Percentiles rank a stretch among this genome's conserved stretches.
These are phyloP conservation scores for Drosophila lacteicornis DNA, from an alignment of 1,140 invertebrate genomes.

Conservation along the genomic window DNA sequence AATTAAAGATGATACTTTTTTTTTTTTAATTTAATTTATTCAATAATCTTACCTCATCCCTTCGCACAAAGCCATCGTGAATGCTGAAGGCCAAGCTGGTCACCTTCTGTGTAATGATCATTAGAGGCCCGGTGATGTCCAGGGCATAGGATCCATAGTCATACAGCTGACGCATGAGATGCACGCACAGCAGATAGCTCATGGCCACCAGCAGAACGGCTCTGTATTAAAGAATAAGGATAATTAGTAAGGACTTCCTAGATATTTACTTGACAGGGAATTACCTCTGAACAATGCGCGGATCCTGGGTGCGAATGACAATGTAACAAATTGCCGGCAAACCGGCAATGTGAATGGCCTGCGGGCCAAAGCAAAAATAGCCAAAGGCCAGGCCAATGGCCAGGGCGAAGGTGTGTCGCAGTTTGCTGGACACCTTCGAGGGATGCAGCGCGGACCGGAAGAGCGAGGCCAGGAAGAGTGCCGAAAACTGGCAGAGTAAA, in stretches of 20 bases:
- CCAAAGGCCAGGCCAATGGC: slow-evolving; percentile 91
- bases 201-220: slow-evolving; percentile 91
- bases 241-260: background rate
- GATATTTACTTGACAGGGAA: too few relatives aligned
- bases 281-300: slow-evolving; percentile 87
- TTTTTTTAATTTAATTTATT: background rate
- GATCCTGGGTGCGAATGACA: slow-evolving; percentile 88
- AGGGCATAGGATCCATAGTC: slow-evolving; percentile 95
- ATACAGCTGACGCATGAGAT: slow-evolving; percentile 94
- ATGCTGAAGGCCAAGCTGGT: slow-evolving; percentile 96
- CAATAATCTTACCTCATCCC: slow-evolving; percentile 85
- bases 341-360: slow-evolving; percentile 91
- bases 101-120: slow-evolving; percentile 99
- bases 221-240: slow-evolving; percentile 85
- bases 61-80: slow-evolving; percentile 92
- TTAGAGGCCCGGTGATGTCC: slow-evolving; percentile 97
- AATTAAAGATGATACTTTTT: too few relatives aligned
- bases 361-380: slow-evolving; percentile 95
- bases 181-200: slow-evolving; percentile 93
- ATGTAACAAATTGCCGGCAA: slow-evolving; percentile 91
- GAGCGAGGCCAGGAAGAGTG: slow-evolving; percentile 90
- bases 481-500: slow-evolving; percentile 91
- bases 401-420: slow-evolving; percentile 91
- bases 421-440: slow-evolving; percentile 87
- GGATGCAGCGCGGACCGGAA: slow-evolving; percentile 90